Conservation (phyloP, 2,113 vertebrate species). For the Murina feae region DNA sequence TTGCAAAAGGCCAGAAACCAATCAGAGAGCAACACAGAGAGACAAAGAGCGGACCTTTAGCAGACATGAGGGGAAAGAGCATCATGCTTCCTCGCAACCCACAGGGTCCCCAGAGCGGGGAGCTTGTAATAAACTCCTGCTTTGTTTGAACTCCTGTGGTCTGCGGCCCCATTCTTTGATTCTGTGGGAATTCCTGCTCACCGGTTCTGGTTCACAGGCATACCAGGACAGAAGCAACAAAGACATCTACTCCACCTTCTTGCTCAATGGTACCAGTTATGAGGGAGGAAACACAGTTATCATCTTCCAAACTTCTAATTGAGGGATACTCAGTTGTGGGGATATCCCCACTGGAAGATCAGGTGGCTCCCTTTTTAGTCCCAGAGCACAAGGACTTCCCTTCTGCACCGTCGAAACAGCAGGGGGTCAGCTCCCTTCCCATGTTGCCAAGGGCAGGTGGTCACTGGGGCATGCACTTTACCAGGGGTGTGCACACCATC, state of each 20-base stretch:
- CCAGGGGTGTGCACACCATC: rapidly evolving
- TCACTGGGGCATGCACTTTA: neutral
- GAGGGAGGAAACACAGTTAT: neutral
- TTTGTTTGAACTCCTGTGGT: too few species aligned
- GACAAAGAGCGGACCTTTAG: too few species aligned
- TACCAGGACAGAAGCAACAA: neutral
- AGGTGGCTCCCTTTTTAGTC: neutral
- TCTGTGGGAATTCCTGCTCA: too few species aligned
- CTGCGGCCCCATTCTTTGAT: too few species aligned
- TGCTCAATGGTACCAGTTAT: neutral
- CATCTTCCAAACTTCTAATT: neutral
- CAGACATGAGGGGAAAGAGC: too few species aligned
- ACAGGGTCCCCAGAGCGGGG: too few species aligned
- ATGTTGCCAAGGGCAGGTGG: neutral
- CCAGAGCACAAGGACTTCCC: neutral
- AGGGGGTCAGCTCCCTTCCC: too few species aligned
- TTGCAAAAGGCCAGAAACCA: too few species aligned
- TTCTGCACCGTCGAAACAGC: neutral
- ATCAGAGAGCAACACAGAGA: too few species aligned
- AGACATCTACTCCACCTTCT: neutral
- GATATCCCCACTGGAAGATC: neutral
- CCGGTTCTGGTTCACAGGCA: neutral
- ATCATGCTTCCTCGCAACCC: too few species aligned
- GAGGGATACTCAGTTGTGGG: neutral
- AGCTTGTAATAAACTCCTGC: too few species aligned